Percentiles rank a stretch among this genome's conserved stretches.
These are phyloP conservation scores for Bombus soroeensis DNA, from an alignment of 1,140 invertebrate genomes.

Conservation along the genomic window DNA sequence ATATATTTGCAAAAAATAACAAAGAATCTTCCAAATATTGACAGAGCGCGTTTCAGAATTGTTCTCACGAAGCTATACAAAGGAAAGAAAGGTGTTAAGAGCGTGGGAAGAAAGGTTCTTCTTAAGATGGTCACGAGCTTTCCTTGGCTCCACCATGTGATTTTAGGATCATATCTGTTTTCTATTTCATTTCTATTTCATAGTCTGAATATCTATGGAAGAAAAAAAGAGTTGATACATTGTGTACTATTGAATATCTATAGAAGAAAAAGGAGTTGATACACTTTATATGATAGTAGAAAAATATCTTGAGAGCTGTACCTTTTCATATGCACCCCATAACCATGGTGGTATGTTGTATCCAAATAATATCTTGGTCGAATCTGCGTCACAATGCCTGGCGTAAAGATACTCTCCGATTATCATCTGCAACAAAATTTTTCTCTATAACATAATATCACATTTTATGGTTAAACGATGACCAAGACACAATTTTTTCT, in stretches of 20 bases:
- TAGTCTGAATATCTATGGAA: neutral
- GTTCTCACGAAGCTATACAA: neutral
- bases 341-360: conserved; percentile 87
- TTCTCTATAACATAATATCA: neutral
- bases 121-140: neutral
- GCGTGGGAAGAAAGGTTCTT: neutral
- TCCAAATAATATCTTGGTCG: conserved; percentile 82
- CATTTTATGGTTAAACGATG: neutral
- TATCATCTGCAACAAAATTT: conserved; percentile 85
- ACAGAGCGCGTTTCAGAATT: neutral
- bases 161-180: neutral
- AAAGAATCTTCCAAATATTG: conserved; percentile 9
- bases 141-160: neutral
- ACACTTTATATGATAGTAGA: neutral
- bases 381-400: conserved; percentile 79
- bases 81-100: neutral
- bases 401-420: conserved; percentile 85
- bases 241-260: too few species aligned
- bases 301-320: conserved; percentile 33
- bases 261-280: neutral
- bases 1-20: neutral
- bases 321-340: conserved; percentile 87
- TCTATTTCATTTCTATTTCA: too few species aligned
- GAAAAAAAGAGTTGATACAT: too few species aligned
- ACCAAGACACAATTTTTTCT: neutral